A percentile compares a stretch with the other conserved stretches of the same genome.
Conservation (phyloP, 2,888 invertebrate species). For the Drosophila trichaetosa region DNA sequence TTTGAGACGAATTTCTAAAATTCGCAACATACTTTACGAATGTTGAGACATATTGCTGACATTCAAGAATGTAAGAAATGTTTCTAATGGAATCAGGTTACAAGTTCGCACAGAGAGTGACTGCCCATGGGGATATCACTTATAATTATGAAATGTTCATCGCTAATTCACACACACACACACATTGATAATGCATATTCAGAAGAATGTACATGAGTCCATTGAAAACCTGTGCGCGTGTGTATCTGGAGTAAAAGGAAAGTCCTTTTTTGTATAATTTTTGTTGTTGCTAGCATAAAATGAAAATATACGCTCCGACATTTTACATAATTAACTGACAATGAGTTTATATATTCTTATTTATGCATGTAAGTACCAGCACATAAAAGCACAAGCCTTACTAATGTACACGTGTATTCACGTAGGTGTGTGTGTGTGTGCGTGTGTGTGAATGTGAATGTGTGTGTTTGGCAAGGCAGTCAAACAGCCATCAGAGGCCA, state of each 20-base stretch:
- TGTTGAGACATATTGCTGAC: neutral
- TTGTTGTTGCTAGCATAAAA: slow-evolving; percentile 35
- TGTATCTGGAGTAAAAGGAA: slow-evolving; percentile 55
- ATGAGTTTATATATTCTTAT: slow-evolving; percentile 55
- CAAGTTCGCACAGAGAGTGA: neutral
- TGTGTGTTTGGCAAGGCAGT: slow-evolving; percentile 24
- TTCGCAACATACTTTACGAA: neutral
- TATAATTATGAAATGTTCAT: slow-evolving; percentile 25
- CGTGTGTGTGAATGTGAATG: neutral
- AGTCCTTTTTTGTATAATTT: slow-evolving; percentile 52
- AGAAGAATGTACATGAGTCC: slow-evolving; percentile 36
- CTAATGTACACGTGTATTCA: slow-evolving; percentile 1
- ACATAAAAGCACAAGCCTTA: slow-evolving; percentile 29
- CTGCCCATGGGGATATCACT: neutral
- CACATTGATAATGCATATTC: slow-evolving; percentile 12
- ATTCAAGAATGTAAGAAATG: neutral
- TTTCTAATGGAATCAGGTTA: neutral
- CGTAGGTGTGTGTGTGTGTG: neutral
- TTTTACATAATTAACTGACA: slow-evolving; percentile 80
- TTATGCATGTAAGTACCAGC: slow-evolving; percentile 28
- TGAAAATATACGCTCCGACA: slow-evolving; percentile 56
- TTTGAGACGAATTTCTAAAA: no score
- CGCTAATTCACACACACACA: slow-evolving; percentile 26
- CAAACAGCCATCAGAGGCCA: slow-evolving; percentile 28
- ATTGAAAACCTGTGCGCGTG: slow-evolving; percentile 35